Evolutionary conservation across 2,888 invertebrate genomes (phyloP).

Genomic region (Agriopis aurantiaria): DNA sequence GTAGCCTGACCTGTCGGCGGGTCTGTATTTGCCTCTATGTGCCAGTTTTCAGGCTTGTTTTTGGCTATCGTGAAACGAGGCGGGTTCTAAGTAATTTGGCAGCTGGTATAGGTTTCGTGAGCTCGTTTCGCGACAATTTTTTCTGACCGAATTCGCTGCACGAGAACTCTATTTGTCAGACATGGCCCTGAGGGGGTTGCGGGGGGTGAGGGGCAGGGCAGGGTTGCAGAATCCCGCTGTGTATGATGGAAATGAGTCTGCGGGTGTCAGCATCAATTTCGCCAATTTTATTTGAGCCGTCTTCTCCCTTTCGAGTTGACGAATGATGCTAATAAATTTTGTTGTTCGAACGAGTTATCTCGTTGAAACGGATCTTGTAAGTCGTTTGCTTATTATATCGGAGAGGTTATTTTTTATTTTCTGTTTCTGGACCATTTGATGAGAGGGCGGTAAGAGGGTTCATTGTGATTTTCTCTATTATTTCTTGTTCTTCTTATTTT

Average conservation of each 20-base stretch:
- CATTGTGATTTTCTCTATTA: slow-evolving; percentile 12
- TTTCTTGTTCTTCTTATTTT: slow-evolving; percentile 17
- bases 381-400: slow-evolving; percentile 41
- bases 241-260: slow-evolving; percentile 56
- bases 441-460: slow-evolving; percentile 8
- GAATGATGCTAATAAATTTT: slow-evolving; percentile 56
- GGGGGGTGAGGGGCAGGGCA: slow-evolving; percentile 36
- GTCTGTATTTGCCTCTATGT: slow-evolving; percentile 29
- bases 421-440: slow-evolving; percentile 29
- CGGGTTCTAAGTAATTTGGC: slow-evolving; percentile 57
- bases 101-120: slow-evolving; percentile 64
- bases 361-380: slow-evolving; percentile 41
- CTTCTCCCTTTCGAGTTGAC: slow-evolving; percentile 60
- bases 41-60: slow-evolving; percentile 14
- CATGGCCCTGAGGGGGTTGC: slow-evolving; percentile 52
- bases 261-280: slow-evolving; percentile 57
- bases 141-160: slow-evolving; percentile 76
- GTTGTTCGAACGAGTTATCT: slow-evolving; percentile 44
- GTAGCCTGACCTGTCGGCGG: slow-evolving; percentile 54
- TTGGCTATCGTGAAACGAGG: slow-evolving; percentile 37
- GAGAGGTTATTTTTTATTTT: slow-evolving; percentile 38
- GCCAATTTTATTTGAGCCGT: slow-evolving; percentile 52
- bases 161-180: slow-evolving; percentile 81
- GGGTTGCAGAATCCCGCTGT: slow-evolving; percentile 56
- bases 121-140: slow-evolving; percentile 75